phyloP scores from a whole-genome alignment of 2,888 invertebrate species.

The Kryphioiulus occultus region DNA sequence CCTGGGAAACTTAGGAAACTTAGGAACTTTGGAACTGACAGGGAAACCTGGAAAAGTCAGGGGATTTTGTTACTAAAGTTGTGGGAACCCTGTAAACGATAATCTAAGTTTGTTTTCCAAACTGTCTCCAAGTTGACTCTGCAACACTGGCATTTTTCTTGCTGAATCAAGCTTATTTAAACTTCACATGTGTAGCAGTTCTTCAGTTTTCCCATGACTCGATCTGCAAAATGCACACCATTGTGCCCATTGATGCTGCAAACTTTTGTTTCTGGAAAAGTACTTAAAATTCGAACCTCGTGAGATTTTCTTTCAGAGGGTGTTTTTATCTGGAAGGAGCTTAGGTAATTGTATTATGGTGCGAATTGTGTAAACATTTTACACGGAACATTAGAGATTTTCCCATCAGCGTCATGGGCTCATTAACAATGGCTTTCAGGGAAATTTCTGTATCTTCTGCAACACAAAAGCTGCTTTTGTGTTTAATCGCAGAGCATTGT shows the following conservation, averaged over 20 bases:
- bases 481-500: neutral
- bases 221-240: no score
- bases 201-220: no score
- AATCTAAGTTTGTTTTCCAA: no score
- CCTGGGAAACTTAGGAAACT: no score
- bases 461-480: constrained; percentile 19
- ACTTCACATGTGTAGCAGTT: no score
- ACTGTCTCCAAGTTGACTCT: no score
- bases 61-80: no score
- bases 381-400: constrained; percentile 37
- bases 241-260: neutral
- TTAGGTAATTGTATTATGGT: constrained; percentile 2
- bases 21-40: no score
- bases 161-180: no score
- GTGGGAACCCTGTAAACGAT: no score
- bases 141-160: no score
- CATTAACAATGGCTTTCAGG: constrained; percentile 39
- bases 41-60: no score
- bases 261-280: neutral
- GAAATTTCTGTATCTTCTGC: neutral
- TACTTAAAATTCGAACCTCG: neutral
- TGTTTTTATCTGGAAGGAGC: neutral
- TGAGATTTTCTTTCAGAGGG: neutral
- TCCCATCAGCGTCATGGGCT: neutral
- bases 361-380: constrained; percentile 30